Conservation (phyloP, 2,113 vertebrate species). For the Grammomys surdaster region DNA sequence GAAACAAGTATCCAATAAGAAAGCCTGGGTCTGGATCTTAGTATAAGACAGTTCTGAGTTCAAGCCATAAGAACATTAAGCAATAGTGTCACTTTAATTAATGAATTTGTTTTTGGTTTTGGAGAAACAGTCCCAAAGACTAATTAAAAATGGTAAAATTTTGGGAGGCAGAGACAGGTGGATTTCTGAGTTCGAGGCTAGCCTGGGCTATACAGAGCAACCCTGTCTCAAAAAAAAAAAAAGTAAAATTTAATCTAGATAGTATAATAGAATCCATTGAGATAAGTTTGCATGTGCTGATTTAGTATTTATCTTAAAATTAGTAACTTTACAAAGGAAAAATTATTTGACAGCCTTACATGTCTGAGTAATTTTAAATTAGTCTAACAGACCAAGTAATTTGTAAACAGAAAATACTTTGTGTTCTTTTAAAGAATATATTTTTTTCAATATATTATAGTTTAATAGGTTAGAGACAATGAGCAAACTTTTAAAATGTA, state of each 20-base stretch:
- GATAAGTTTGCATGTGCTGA: slow-evolving; percentile 7
- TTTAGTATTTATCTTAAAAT: slow-evolving; percentile 69
- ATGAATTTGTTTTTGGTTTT: slow-evolving; percentile 51
- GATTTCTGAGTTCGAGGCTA: too few species aligned
- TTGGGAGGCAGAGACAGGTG: background rate
- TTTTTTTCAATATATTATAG: slow-evolving; percentile 29
- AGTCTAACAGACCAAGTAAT: background rate
- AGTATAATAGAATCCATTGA: slow-evolving; percentile 12
- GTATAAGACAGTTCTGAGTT: slow-evolving; percentile 42
- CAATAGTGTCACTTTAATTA: slow-evolving; percentile 13
- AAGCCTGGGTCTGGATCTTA: background rate
- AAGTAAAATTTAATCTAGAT: slow-evolving; percentile 35
- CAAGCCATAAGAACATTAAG: background rate
- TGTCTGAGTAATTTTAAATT: slow-evolving; percentile 56
- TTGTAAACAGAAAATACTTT: slow-evolving; percentile 23
- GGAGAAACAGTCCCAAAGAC: background rate
- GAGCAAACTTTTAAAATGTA: slow-evolving; percentile 56
- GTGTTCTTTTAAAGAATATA: slow-evolving; percentile 57
- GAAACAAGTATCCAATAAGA: slow-evolving; percentile 32
- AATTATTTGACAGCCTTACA: slow-evolving; percentile 40
- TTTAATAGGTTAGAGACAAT: background rate
- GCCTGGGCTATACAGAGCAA: too few species aligned
- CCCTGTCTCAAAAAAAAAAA: too few species aligned
- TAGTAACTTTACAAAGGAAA: slow-evolving; percentile 50
- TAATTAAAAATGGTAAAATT: slow-evolving; percentile 12